A percentile compares a stretch with the other conserved stretches of the same genome.
Evolutionary conservation across 1,140 invertebrate genomes (phyloP).

Genomic region (Sinella curviseta): DNA sequence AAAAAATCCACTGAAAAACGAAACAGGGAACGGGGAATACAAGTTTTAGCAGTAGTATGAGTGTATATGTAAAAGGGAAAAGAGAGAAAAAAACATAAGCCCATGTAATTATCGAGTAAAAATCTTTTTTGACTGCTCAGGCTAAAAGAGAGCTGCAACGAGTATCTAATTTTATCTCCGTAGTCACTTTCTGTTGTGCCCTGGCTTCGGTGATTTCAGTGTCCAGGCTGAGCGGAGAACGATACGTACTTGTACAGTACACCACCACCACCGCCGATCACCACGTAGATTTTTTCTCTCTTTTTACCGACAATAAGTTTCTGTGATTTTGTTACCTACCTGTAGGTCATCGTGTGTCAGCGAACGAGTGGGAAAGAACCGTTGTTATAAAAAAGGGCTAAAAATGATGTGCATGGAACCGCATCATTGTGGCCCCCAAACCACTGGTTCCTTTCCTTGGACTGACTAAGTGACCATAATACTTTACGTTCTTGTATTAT

Average conservation of each 20-base stretch:
- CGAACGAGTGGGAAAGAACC: too few species aligned
- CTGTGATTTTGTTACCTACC: neutral
- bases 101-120: neutral
- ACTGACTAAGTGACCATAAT: too few species aligned
- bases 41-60: too few species aligned
- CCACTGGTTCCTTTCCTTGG: too few species aligned
- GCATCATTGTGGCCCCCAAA: too few species aligned
- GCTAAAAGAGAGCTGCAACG: neutral
- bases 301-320: neutral
- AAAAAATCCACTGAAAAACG: neutral
- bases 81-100: neutral
- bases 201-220: conserved; percentile 6
- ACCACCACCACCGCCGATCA: too few species aligned
- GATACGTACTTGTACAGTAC: neutral
- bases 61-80: too few species aligned
- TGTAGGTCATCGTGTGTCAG: too few species aligned
- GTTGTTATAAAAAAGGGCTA: too few species aligned
- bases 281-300: neutral
- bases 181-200: neutral
- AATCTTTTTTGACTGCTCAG: neutral
- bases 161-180: conserved; percentile 17
- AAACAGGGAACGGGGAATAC: too few species aligned
- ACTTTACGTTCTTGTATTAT: too few species aligned
- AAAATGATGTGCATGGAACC: too few species aligned
- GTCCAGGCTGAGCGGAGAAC: conserved; percentile 6